Percentiles rank a stretch among this genome's conserved stretches.
Evolutionary conservation across 92 coral and sea anemone species (phyloP).

Genomic region (Zoanthus sansibaricus): DNA sequence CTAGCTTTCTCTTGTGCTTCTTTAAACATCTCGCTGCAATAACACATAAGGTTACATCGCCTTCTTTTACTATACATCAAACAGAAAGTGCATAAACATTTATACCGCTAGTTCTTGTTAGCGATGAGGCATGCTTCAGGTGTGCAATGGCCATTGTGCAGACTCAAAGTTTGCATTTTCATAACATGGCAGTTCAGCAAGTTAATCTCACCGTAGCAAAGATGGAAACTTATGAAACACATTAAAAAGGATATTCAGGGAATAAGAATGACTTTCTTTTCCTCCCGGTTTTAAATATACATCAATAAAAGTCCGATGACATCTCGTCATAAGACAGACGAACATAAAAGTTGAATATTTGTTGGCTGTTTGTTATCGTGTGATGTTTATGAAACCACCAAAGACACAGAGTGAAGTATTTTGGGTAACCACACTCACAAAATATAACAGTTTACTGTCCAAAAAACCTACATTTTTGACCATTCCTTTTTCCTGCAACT

Average conservation of each 20-base stretch:
- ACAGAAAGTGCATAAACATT: background rate
- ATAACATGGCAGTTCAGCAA: background rate
- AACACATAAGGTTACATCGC: background rate
- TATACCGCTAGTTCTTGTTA: background rate
- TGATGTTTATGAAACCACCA: constrained; percentile 22
- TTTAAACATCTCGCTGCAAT: background rate
- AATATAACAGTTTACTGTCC: background rate
- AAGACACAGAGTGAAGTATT: background rate
- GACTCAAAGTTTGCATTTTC: constrained; percentile 8
- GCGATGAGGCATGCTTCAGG: background rate
- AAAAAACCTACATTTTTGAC: background rate
- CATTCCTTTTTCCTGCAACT: background rate
- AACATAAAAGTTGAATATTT: background rate
- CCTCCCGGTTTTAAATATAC: background rate
- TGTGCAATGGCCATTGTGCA: constrained; percentile 19
- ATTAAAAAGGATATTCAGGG: background rate
- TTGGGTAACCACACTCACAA: background rate
- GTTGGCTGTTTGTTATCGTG: background rate
- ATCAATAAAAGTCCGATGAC: constrained; percentile 7
- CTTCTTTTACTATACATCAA: background rate
- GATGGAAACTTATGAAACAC: background rate
- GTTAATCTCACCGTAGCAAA: background rate
- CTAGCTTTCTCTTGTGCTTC: background rate
- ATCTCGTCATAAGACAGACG: background rate
- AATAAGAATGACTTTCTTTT: background rate